phyloP scores from a whole-genome alignment of 92 coral and sea anemone genomes.

The Bergia sp. region DNA sequence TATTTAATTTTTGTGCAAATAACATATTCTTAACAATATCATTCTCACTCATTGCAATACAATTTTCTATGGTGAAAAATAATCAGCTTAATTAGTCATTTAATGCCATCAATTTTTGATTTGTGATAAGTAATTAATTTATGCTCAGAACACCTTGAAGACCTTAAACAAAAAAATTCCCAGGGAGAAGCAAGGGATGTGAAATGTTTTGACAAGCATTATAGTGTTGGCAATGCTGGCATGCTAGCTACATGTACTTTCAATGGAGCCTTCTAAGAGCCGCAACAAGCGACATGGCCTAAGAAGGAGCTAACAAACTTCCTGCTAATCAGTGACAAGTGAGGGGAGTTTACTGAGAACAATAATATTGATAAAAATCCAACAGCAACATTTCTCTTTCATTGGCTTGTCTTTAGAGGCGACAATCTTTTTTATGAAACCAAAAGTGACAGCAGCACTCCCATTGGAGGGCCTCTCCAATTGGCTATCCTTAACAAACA shows the following conservation, averaged over 20 bases:
- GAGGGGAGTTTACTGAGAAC: no score
- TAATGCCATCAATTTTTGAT: conserved; percentile 3
- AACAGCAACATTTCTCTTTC: no score
- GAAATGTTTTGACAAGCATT: conserved; percentile 4
- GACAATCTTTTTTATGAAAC: no score
- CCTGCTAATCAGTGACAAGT: no score
- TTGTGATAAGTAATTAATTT: neutral
- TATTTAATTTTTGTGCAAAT: neutral
- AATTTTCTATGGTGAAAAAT: conserved; percentile 3
- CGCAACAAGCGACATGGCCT: no score
- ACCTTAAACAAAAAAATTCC: neutral
- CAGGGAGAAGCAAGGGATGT: neutral
- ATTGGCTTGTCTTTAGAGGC: no score
- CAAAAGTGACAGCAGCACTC: no score
- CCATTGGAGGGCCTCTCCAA: no score
- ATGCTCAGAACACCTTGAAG: neutral
- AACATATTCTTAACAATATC: neutral
- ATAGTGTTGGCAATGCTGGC: neutral
- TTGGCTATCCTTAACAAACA: no score
- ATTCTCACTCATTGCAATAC: conserved; percentile 1
- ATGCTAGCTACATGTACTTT: neutral
- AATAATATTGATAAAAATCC: no score
- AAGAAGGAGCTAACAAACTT: no score
- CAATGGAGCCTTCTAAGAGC: no score
- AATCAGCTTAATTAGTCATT: neutral